Conservation (phyloP, 2,888 invertebrate genomes). For the Drosophila robusta region DNA sequence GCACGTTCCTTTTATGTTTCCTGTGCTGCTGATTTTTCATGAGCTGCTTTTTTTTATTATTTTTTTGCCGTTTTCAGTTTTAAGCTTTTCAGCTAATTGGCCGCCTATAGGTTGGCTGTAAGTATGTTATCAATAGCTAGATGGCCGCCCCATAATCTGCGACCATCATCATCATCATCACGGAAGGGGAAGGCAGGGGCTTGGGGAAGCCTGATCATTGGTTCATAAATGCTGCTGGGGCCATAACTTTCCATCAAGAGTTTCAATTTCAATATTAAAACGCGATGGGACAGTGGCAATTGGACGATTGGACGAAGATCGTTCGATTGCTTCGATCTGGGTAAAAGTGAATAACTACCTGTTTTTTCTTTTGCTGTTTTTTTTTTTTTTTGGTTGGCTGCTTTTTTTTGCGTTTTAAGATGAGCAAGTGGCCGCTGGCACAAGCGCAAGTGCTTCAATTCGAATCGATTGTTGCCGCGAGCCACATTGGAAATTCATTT, state of each 20-base stretch:
- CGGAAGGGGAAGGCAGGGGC: background rate
- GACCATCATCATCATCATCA: slow-evolving; percentile 63
- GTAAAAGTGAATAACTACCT: slow-evolving; percentile 62
- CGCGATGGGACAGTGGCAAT: slow-evolving; percentile 58
- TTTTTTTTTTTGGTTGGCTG: too few relatives aligned
- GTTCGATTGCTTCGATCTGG: slow-evolving; percentile 32
- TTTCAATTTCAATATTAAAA: slow-evolving; percentile 75
- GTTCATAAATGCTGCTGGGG: slow-evolving; percentile 46
- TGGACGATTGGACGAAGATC: slow-evolving; percentile 25
- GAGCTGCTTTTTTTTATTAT: background rate
- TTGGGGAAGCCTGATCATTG: slow-evolving; percentile 13
- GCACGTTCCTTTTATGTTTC: slow-evolving; percentile 37
- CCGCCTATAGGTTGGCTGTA: slow-evolving; percentile 29
- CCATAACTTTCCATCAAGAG: slow-evolving; percentile 74
- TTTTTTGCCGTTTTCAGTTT: slow-evolving; percentile 4
- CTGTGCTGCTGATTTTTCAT: slow-evolving; percentile 16
- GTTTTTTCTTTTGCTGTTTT: slow-evolving; percentile 24
- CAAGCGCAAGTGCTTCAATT: slow-evolving; percentile 19
- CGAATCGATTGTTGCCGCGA: slow-evolving; percentile 41
- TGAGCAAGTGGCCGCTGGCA: slow-evolving; percentile 34
- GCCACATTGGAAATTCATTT: slow-evolving; percentile 74
- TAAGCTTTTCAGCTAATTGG: slow-evolving; percentile 42
- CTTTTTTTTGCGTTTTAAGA: slow-evolving; percentile 31
- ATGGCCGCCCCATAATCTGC: slow-evolving; percentile 73
- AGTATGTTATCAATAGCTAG: slow-evolving; percentile 72